Conservation (phyloP, 2,113 vertebrate genomes). For the Rallus limicola region DNA sequence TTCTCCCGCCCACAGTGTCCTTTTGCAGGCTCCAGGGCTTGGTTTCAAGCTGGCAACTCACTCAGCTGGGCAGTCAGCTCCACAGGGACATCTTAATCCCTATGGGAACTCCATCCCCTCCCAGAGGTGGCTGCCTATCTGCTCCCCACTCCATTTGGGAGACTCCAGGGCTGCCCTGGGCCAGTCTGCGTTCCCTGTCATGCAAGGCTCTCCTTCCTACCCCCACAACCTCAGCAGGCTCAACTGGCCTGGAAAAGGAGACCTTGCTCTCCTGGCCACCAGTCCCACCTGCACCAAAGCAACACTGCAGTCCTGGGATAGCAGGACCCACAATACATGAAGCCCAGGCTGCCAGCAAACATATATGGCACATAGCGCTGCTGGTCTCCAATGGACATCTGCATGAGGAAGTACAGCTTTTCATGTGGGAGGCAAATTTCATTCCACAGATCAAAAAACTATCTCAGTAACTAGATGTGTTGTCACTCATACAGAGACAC, state of each 20-base stretch:
- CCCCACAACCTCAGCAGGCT: neutral
- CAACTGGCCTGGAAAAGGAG: neutral
- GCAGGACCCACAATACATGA: neutral
- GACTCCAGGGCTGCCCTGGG: neutral
- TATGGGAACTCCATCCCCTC: neutral
- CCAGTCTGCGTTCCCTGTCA: neutral
- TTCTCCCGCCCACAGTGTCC: neutral
- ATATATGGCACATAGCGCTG: neutral
- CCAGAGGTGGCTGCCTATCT: neutral
- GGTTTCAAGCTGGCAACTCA: neutral
- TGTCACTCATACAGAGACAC: neutral
- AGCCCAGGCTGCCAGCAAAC: neutral
- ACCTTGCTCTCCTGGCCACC: accelerated
- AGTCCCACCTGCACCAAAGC: neutral
- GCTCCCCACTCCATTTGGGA: neutral
- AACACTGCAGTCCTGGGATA: neutral
- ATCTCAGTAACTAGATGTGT: neutral
- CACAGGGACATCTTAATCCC: neutral
- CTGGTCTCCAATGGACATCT: neutral
- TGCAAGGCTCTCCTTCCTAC: neutral
- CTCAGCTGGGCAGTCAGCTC: neutral
- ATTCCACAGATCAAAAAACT: neutral
- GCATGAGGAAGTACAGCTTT: neutral
- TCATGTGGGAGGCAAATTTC: neutral
- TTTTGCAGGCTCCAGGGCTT: neutral